A percentile compares a stretch with the other conserved stretches of the same genome.
Conservation (phyloP, 2,797 vertebrate species). For the Oryzias dopingdopingensis region DNA sequence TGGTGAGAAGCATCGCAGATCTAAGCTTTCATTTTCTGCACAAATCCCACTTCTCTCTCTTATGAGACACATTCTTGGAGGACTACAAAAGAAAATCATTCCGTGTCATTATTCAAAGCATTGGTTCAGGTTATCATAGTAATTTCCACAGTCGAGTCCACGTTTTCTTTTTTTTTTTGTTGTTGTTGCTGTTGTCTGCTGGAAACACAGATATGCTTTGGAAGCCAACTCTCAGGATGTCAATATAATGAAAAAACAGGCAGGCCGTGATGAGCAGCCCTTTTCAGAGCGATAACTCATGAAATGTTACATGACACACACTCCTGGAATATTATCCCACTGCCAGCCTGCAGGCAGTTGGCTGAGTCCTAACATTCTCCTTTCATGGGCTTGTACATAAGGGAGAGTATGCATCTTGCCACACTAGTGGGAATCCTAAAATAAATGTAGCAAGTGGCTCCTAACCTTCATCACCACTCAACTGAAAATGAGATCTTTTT, state of each 20-base stretch:
- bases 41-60: conserved; percentile 62
- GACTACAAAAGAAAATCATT: conserved; percentile 72
- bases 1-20: conserved; percentile 57
- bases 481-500: conserved; percentile 79
- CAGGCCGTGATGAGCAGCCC: conserved; percentile 65
- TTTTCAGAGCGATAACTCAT: conserved; percentile 80
- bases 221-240: conserved; percentile 57
- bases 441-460: conserved; percentile 81
- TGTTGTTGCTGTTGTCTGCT: conserved; percentile 17
- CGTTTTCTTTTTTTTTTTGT: conserved; percentile 60
- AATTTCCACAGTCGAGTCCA: conserved; percentile 69
- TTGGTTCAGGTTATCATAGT: conserved; percentile 74
- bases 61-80: conserved; percentile 64
- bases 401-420: conserved; percentile 74
- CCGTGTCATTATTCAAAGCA: conserved; percentile 71
- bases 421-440: conserved; percentile 83
- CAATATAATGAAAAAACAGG: conserved; percentile 55
- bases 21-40: conserved; percentile 64
- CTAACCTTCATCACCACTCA: conserved; percentile 75
- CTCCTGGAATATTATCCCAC: conserved; percentile 80
- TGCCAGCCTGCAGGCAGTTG: conserved; percentile 72
- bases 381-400: conserved; percentile 80
- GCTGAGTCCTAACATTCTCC: conserved; percentile 77
- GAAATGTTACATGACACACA: conserved; percentile 82
- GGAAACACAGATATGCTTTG: conserved; percentile 66